These are phyloP conservation scores for Brachylomia viminalis DNA, from an alignment of 2,888 invertebrate species.

Conservation along the genomic window DNA sequence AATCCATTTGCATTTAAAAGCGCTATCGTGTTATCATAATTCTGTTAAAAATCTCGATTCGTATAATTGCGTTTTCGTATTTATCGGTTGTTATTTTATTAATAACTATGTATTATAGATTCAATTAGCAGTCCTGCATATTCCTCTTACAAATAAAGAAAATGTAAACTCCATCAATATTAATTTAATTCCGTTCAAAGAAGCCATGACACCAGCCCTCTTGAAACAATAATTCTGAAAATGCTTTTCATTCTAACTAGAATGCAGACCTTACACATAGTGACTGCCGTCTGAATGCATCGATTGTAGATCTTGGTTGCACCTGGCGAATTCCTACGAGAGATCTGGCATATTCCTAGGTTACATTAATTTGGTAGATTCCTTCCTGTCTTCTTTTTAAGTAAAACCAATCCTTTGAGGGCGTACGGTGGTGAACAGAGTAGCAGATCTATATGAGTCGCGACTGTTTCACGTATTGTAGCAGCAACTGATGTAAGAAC, in stretches of 20 bases:
- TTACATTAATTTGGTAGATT: slow-evolving; percentile 1
- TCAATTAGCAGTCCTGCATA: slow-evolving; percentile 18
- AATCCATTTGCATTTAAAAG: slow-evolving; percentile 31
- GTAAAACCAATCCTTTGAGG: background rate
- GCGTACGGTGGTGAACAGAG: background rate
- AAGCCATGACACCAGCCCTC: too few species aligned
- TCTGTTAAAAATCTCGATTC: slow-evolving; percentile 41
- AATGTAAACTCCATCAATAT: background rate
- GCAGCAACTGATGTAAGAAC: slow-evolving; percentile 96
- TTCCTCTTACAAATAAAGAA: background rate
- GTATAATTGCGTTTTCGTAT: slow-evolving; percentile 44
- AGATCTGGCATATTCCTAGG: too few species aligned
- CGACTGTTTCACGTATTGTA: slow-evolving; percentile 96
- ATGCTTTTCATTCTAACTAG: background rate
- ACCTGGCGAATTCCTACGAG: background rate
- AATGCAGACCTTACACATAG: slow-evolving; percentile 1
- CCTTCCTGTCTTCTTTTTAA: background rate
- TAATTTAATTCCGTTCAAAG: background rate
- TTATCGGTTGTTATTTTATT: slow-evolving; percentile 37
- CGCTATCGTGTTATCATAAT: slow-evolving; percentile 23
- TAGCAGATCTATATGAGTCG: slow-evolving; percentile 92
- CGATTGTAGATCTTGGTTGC: background rate
- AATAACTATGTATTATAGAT: slow-evolving; percentile 40
- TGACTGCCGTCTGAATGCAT: slow-evolving; percentile 1
- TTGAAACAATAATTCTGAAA: too few species aligned